Evolutionary conservation across 2,113 vertebrate species (phyloP), one percentile per base, ranked within the genome.

Genomic region (Microcebus ravelobensis): DNA sequence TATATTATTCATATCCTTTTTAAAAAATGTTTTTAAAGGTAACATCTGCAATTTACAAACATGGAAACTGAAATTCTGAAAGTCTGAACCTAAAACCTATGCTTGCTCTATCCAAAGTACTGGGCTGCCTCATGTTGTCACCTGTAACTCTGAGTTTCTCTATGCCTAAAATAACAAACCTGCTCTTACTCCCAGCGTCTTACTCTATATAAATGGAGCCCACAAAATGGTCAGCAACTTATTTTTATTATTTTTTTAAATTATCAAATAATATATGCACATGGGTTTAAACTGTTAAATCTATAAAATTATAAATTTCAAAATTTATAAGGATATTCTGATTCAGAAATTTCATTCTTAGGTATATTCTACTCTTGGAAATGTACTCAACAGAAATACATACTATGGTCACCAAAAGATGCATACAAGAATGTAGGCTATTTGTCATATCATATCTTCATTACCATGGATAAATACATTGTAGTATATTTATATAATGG

Each of bases 201-300:
- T 55, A 67, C 4, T 42, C 55, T 63, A 29, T 0, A 20, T 61
- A 23, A 73, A 39, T 18, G 50, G 1, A 8, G 2, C 14, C 12
- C 59, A 31, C 36, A 59, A 57, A 55, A 95, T 89, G 18, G n/a
- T 63, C 29, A 84, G 18, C 4, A 67, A 34, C 45, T 73, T 8
- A 65, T 79, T 48, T 50, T 68, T 86, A 6, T 79, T 67, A 81
- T 59, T 63, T 61, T 77, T 73, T 50, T 29, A 29, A 73, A 42
- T 71, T 87, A 84, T 68, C 6, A 42, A 52, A 34, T 81, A 95
- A 23, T 48, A 18, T 10, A 42, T 52, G 3, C 31, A 74, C 15
- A 21, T 29, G 20, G 12, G 77, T 97, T 96, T 42, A 76, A 74
- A 45, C 5, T 67, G 15, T 59, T 50, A 71, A 15, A 68, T 89